A percentile compares a stretch with the other conserved stretches of the same genome.
Evolutionary conservation across 1,140 invertebrate species (phyloP).

Genomic region (Rhopalosiphum maidis): DNA sequence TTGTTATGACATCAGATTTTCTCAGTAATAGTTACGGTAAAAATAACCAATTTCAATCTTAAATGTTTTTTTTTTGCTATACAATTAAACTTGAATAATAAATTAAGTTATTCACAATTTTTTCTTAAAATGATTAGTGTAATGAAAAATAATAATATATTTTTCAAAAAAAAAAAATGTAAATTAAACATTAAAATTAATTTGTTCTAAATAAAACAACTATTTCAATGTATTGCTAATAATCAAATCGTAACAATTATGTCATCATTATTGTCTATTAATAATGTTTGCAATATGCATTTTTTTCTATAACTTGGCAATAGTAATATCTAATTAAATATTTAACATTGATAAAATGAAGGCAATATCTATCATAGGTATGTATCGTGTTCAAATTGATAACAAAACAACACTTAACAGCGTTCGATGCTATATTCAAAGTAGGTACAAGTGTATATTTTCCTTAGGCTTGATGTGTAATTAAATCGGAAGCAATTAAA

Average conservation of each 20-base stretch:
- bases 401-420: neutral
- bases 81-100: too few relatives aligned
- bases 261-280: neutral
- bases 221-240: neutral
- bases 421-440: neutral
- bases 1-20: too few relatives aligned
- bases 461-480: neutral
- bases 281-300: neutral
- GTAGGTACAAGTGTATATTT: neutral
- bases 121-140: neutral
- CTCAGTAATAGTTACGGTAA: too few relatives aligned
- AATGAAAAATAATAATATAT: neutral
- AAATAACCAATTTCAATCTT: too few relatives aligned
- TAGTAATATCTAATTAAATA: neutral
- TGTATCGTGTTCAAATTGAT: neutral
- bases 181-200: neutral
- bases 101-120: too few relatives aligned
- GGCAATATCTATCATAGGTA: neutral
- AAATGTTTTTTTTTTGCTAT: too few relatives aligned
- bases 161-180: neutral
- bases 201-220: neutral
- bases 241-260: neutral
- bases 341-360: neutral
- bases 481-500: conserved; percentile 5
- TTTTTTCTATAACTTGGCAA: neutral